Percentiles rank a stretch among this genome's conserved stretches.
Conservation (phyloP, 2,888 invertebrate genomes). For the Notodonta ziczac region DNA sequence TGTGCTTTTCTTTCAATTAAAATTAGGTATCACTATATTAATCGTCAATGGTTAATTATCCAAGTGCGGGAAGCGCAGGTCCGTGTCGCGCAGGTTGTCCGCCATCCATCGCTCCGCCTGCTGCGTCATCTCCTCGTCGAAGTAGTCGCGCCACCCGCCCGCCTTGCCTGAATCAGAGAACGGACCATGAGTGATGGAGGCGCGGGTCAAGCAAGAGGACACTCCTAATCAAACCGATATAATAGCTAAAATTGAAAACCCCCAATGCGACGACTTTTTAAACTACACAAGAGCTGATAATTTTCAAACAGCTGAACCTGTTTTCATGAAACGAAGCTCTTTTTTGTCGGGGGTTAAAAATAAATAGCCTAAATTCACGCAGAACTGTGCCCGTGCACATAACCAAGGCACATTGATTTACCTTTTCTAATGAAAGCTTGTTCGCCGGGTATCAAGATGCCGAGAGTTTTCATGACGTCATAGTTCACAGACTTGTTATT, state of each 20-base stretch:
- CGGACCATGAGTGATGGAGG: background rate
- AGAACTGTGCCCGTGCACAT: too few species aligned
- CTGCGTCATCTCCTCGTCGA: constrained; percentile 86
- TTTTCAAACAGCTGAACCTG: too few species aligned
- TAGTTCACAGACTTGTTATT: constrained; percentile 92
- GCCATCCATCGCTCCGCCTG: constrained; percentile 89
- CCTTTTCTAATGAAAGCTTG: constrained; percentile 88
- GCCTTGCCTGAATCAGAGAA: constrained; percentile 76
- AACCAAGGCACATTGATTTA: constrained; percentile 17
- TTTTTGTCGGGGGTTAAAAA: too few species aligned
- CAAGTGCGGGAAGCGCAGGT: constrained; percentile 83
- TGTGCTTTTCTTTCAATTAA: constrained; percentile 54
- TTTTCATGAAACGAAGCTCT: too few species aligned
- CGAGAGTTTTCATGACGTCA: constrained; percentile 86
- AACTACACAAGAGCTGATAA: too few species aligned
- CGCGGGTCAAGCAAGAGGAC: too few species aligned
- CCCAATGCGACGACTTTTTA: too few species aligned
- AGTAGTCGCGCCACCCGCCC: constrained; percentile 89
- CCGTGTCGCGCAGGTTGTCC: constrained; percentile 85
- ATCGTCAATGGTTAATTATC: constrained; percentile 17
- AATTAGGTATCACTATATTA: constrained; percentile 9
- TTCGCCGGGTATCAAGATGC: constrained; percentile 84
- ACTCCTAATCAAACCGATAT: too few species aligned
- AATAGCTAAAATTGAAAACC: too few species aligned
- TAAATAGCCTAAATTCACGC: too few species aligned